These are phyloP conservation scores for Theretra japonica DNA, from an alignment of 2,888 invertebrate genomes.

Conservation along the genomic window DNA sequence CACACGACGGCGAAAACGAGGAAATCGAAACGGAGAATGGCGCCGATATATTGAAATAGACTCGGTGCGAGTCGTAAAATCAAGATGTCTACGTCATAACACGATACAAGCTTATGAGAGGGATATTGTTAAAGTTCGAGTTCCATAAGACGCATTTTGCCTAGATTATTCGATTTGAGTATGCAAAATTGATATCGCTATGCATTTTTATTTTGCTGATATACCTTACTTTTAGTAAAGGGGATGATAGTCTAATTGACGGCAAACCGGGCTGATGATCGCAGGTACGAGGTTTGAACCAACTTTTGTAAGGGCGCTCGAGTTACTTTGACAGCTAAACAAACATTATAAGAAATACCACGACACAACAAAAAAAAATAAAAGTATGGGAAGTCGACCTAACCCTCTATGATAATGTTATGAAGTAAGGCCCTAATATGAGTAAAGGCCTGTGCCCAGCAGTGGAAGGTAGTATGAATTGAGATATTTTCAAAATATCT, in stretches of 20 bases:
- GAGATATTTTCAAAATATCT: not conserved
- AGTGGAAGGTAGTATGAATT: too few relatives aligned
- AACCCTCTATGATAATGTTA: too few relatives aligned
- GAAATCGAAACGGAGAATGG: slow-evolving; percentile 52
- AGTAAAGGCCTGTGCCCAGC: too few relatives aligned
- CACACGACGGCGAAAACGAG: slow-evolving; percentile 53
- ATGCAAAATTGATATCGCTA: not conserved
- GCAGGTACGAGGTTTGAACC: too few relatives aligned
- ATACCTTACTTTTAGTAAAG: too few relatives aligned
- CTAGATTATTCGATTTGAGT: not conserved
- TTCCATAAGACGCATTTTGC: not conserved
- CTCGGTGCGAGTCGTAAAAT: slow-evolving; percentile 58
- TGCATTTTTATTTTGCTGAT: not conserved
- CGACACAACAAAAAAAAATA: too few relatives aligned
- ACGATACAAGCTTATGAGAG: slow-evolving; percentile 31
- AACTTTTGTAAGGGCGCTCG: too few relatives aligned
- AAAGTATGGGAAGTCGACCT: not conserved
- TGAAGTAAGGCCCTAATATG: too few relatives aligned
- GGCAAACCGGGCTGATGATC: too few relatives aligned
- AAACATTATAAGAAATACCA: too few relatives aligned
- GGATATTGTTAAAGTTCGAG: slow-evolving; percentile 31
- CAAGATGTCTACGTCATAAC: slow-evolving; percentile 71
- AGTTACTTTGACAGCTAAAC: too few relatives aligned
- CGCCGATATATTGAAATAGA: slow-evolving; percentile 59
- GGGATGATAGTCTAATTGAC: too few relatives aligned